Base-by-base conservation (phyloP, 1,140 invertebrate species). In the Drosophila miranda region DNA sequence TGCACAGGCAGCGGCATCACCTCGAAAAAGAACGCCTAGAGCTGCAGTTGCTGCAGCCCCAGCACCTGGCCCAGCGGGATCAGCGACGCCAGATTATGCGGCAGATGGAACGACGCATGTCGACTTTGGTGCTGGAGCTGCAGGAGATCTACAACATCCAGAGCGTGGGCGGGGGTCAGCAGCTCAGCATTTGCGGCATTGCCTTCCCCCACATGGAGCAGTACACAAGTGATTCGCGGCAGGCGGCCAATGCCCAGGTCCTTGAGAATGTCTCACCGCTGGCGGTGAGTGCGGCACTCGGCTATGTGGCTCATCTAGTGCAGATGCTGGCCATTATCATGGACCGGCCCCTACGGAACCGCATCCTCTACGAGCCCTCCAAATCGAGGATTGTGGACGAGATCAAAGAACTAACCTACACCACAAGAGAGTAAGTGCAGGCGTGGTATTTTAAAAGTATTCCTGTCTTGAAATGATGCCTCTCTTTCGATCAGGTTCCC, bases 281-380 rank as follows among this genome's bases (percentile, higher is more conserved):
- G 34, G 93, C 93, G 80, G 92, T 96, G 46, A 94, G 95, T 30
- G 95, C 96, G 45, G 95, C 95, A 7, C 91, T 97, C 42, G 96
- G 97, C 34, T 97, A 95, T 88, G 95, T 96, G 46, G 94, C 95
- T 59, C 96, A 97, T 90, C 91, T 96, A 14, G 93, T 96, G 2
- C 92, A 95, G 72, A 96, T 97, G 94, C 93, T 97, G 75, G 94
- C 95, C 6, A 94, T 94, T 67, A 95, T 97, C 84, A 92, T 97
- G 43, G 95, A 97, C 91, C 92, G 97, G 71, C 96, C 96, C 61
- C 92, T 97, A 11, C 93, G 96, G 26, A 91, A 97, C 92, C 94
- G 95, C 13, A 93, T 97, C 42, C 91, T 93, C 30, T 94, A 96
- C 91, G 94, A 94, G 73, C 96, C 96, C 3, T 97, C 96, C 7